Evolutionary conservation across 2,888 invertebrate genomes (phyloP).

Genomic region (Chironomus tentans): DNA sequence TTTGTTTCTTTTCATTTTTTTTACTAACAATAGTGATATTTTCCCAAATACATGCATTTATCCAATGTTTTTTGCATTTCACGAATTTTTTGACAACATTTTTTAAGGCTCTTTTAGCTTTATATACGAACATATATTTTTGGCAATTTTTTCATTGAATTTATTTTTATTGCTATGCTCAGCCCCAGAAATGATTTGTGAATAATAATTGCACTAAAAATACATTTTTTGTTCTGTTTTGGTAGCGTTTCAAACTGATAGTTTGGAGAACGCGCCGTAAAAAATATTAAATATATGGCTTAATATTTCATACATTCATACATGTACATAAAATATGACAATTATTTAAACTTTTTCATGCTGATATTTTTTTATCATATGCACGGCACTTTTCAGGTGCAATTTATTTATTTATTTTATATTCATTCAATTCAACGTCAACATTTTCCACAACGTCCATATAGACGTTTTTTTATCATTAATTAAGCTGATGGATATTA

Average conservation of each 20-base stretch:
- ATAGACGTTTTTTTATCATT: too few relatives aligned
- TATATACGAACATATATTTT: not conserved
- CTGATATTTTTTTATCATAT: not conserved
- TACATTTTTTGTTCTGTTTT: not conserved
- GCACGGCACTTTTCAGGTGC: too few relatives aligned
- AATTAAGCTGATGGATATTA: too few relatives aligned
- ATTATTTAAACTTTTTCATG: not conserved
- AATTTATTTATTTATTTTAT: too few relatives aligned
- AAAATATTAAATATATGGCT: not conserved
- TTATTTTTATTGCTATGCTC: not conserved
- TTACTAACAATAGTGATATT: too few relatives aligned
- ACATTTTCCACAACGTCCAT: too few relatives aligned
- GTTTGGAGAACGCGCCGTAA: not conserved
- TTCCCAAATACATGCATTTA: not conserved
- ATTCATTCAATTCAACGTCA: too few relatives aligned
- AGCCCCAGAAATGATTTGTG: slow-evolving; percentile 7
- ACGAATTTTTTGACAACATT: slow-evolving; percentile 19
- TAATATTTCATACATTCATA: not conserved
- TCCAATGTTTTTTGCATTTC: not conserved
- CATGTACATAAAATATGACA: slow-evolving; percentile 1
- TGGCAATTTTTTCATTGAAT: not conserved
- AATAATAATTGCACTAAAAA: slow-evolving; percentile 8
- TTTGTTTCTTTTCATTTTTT: not conserved
- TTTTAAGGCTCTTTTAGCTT: not conserved
- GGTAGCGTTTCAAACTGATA: not conserved